Evolutionary conservation across 35 echinoderm and acorn worm species (phyloP).

Genomic region (Heliocidaris erythrogramma): DNA sequence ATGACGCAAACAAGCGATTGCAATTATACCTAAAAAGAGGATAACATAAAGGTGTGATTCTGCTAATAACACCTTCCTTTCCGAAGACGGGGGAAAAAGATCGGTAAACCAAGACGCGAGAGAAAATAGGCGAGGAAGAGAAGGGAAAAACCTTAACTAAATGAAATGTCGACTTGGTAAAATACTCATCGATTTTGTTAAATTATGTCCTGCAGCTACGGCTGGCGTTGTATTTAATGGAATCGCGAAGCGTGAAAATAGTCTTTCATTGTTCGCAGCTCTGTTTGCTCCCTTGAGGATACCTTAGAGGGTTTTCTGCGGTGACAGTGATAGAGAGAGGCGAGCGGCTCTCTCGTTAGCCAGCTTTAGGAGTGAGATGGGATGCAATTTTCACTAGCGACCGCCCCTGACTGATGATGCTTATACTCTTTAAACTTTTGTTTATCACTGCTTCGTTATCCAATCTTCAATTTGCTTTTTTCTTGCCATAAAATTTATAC

Average conservation of each 20-base stretch:
- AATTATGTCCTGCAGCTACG: constrained; percentile 46
- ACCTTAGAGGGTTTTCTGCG: constrained; percentile 15
- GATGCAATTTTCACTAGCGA: background rate
- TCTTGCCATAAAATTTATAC: background rate
- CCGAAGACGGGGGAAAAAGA: background rate
- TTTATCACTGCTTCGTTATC: background rate
- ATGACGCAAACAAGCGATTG: background rate
- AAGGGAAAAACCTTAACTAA: constrained; percentile 15
- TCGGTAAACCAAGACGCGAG: background rate
- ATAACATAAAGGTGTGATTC: background rate
- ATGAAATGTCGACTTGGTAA: constrained; percentile 53
- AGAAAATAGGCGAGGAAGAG: background rate
- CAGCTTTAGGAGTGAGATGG: background rate
- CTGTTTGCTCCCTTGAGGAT: constrained; percentile 36
- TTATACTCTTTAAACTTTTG: background rate
- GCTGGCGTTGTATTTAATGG: constrained; percentile 50
- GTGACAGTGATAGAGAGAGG: constrained; percentile 39
- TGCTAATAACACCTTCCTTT: background rate
- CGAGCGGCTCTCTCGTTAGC: background rate
- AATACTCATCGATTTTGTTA: constrained; percentile 55
- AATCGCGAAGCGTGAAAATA: constrained; percentile 51
- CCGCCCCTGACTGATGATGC: background rate
- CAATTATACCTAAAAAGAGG: background rate
- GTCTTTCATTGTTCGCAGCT: constrained; percentile 52
- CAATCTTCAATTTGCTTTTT: background rate